A percentile compares a stretch with the other conserved stretches of the same genome.
These are phyloP conservation scores for Yponomeuta malinellus DNA, from an alignment of 2,888 invertebrate species.

Conservation along the genomic window DNA sequence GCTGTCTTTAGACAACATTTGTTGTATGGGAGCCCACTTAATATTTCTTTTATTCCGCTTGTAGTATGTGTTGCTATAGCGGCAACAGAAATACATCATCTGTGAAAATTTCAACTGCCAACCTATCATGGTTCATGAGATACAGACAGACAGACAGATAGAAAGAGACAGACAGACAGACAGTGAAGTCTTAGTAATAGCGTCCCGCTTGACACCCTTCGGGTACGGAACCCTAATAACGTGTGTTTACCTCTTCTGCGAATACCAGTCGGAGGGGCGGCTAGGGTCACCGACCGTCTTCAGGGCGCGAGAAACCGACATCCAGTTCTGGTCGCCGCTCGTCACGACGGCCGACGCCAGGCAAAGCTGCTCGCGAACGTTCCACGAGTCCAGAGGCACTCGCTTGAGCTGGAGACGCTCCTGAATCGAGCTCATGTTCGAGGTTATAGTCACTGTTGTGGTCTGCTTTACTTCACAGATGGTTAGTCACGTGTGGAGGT, in stretches of 20 bases:
- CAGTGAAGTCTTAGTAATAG: too few species aligned
- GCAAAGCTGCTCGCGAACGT: constrained; percentile 87
- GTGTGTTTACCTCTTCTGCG: constrained; percentile 74
- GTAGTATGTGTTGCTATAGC: too few species aligned
- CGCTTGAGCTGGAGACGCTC: constrained; percentile 77
- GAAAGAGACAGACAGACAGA: too few species aligned
- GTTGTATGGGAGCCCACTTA: too few species aligned
- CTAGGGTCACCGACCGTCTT: constrained; percentile 86
- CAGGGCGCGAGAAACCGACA: constrained; percentile 87
- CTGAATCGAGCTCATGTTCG: constrained; percentile 62
- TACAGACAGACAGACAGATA: too few species aligned
- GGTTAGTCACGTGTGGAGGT: too few species aligned
- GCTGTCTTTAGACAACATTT: too few species aligned
- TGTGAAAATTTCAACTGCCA: too few species aligned
- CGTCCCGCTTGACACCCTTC: too few species aligned
- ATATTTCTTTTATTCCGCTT: too few species aligned
- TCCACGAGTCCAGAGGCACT: constrained; percentile 89
- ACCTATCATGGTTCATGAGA: too few species aligned
- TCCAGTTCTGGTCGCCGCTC: constrained; percentile 94
- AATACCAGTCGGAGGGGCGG: constrained; percentile 90
- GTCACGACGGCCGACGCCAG: constrained; percentile 89
- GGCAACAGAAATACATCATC: too few species aligned
- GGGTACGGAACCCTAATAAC: neutral
- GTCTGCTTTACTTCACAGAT: neutral
- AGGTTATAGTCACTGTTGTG: neutral